Evolutionary conservation across 2,797 vertebrate species (phyloP), one percentile per base, ranked within the genome.

Genomic region (Chloroceryle amazona): DNA sequence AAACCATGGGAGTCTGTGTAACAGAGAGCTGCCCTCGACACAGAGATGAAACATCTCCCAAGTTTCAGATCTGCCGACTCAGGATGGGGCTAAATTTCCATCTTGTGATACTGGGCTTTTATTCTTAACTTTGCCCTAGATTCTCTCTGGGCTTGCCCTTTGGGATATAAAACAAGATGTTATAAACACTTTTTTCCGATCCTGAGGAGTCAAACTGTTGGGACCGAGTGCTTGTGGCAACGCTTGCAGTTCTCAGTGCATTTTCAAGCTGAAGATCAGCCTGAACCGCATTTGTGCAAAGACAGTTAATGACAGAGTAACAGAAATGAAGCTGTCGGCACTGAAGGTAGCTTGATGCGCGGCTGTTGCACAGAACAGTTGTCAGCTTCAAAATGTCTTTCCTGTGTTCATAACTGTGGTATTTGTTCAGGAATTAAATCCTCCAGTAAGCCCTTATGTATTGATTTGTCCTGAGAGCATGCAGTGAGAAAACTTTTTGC

Each of bases 1-100:
- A 29, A 31, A 20, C 6, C 26, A 9, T 0, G 0, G n/a, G 22
- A 13, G 3, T 21, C 23, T 8, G 71, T 12, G 46, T n/a, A 25
- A 16, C 1, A 1, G 66, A 39, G 62, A 57, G 55, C 35, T 60
- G 51, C 61, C 25, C 2, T 0, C 6, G 35, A 42, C 37, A 47
- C 26, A 9, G 41, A n/a, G 29, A 14, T 52, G 20, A 67, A 58
- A 7, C 8, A 2, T 1, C 57, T 35, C 54, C 39, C 0, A 1
- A 25, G 39, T 11, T 62, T 17, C 46, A 13, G 54, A 37, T 7
- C 22, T 51, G 58, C n/a, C 20, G 6, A 6, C 5, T 29, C 20
- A 2, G 31, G 6, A 3, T 49, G 46, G 41, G 46, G n/a, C 19
- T 51, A 11, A 49, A 33, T 44, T 11, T 25, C 37, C 31, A 4